Base-by-base conservation (phyloP, 1,140 invertebrate genomes). In the Nasonia longicornis region DNA sequence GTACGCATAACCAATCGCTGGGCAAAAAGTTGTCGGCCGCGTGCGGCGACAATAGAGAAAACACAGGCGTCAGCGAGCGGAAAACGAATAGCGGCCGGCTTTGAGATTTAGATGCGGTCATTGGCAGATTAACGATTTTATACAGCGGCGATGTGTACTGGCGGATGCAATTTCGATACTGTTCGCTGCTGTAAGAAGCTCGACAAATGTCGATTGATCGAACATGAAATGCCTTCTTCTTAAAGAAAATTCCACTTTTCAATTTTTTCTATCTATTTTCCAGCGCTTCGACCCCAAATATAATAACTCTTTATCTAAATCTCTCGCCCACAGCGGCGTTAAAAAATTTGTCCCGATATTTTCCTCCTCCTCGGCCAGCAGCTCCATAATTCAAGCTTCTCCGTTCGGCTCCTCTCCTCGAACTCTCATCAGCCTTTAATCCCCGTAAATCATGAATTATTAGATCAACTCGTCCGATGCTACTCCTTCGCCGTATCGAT, bases 81-180 rank as follows among this genome's bases (percentile, higher is more conserved):
- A 38, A 74, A 74, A 74, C 48, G 72, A 74, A 74, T 74, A 48
- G 29, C 12, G 11, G 1, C 8, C 22, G 45, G 63, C 63, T 64
- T 66, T 77, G 29, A 77, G 75, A 77, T 77, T 77, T 77, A 66
- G 75, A 77, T 77, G 63, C 58, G 63, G 75, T 77, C 63, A 77
- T 77, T 77, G 75, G 35, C 75, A 77, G 63, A 77, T 77, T 66
- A 77, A 77, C 75, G 75, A 77, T 77, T 77, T 77, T 77, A 77
- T 77, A 26, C 26, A 38, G 58, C 20, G 11, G 29, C 29, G 26
- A 63, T 42, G 12, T 4, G 48, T 6, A 35, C 31, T 42, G 38
- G 8, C 38, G 11, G 75, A 72, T 77, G 80, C 74, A 81, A 81
- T 81, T 77, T 77, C 80, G 74, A 81, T 77, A 81, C 79, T 81